Evolutionary conservation across 2,888 invertebrate species (phyloP), one percentile per base, ranked within the genome.

Genomic region (Drosophila prolongata): DNA sequence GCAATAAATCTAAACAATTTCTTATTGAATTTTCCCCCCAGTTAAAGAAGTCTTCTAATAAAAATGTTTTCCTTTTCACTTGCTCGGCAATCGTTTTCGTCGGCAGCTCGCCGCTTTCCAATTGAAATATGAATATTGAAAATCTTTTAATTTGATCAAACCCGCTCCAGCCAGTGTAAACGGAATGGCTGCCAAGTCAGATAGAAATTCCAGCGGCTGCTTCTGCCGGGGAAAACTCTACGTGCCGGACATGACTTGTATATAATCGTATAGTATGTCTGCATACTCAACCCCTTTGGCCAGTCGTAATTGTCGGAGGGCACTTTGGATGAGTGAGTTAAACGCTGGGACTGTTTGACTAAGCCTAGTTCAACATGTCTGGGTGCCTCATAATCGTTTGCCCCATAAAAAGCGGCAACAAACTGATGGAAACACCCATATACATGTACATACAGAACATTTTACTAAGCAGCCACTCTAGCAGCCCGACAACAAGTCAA

Each of bases 311-410:
- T 73, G 66, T 73, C 62, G 24, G 30, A 14, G 43, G 60, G 43
- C 58, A 68, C 70, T 70, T 78, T 55, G 65, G 67, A 74, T 64
- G 71, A 77, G 77, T 54, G 77, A 81, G 77, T 79, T 83, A 81
- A 83, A 75, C 64, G 74, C 66, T 56, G 53, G 52, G 74, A 79
- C 70, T 66, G 47, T 55, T 75, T 75, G 68, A 46, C 75, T 43
- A 60, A 56, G 61, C 35, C 42, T 53, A 56, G 49, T 54, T 42
- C 19, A 14, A 44, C 65, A 52, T 53, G 49, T 59, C 52, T 46
- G 42, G 37, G 52, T 47, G 49, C 37, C 43, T 44, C 49, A 47
- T 75, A 80, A 67, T 78, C 75, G 68, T 27, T 50, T 9, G 49
- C 34, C 68, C 40, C 68, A 72, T 65, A 76, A 67, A 67, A 61